Conservation (phyloP, 2,113 vertebrate genomes). For the Myotis yumanensis region DNA sequence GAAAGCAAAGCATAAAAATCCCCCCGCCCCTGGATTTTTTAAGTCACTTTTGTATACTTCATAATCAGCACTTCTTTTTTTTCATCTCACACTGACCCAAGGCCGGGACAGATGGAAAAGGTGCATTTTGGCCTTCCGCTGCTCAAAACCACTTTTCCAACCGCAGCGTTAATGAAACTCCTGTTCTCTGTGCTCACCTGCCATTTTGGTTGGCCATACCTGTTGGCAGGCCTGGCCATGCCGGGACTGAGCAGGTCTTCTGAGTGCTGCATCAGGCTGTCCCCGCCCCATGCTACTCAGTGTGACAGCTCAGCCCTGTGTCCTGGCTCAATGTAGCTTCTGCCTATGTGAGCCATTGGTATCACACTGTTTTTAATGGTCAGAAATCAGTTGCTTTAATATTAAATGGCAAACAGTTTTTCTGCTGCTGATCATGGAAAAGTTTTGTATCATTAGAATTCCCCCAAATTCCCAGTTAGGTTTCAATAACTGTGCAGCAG, state of each 20-base stretch:
- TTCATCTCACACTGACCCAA: neutral
- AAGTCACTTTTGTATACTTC: neutral
- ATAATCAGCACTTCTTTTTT: neutral
- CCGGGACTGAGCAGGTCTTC: neutral
- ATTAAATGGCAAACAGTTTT: constrained; percentile 28
- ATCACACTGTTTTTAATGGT: neutral
- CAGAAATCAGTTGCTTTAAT: constrained; percentile 8
- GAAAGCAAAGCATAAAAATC: neutral
- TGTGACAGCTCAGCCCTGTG: neutral
- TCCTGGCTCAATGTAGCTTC: neutral
- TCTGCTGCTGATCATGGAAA: constrained; percentile 54
- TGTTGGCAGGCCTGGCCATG: rapidly evolving
- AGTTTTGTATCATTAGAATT: constrained; percentile 78
- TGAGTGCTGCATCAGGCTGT: neutral
- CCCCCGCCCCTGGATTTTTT: neutral
- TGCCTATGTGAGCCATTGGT: neutral
- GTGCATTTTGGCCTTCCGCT: neutral
- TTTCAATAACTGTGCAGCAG: neutral
- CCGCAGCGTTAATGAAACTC: neutral
- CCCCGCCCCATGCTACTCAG: rapidly evolving
- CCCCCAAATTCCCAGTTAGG: constrained; percentile 82
- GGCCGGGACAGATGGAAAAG: neutral
- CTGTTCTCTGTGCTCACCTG: neutral
- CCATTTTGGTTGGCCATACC: neutral
- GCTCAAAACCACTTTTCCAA: neutral